Base-by-base conservation (phyloP, 2,113 vertebrate genomes). In the Pachypanchax playfairii region DNA sequence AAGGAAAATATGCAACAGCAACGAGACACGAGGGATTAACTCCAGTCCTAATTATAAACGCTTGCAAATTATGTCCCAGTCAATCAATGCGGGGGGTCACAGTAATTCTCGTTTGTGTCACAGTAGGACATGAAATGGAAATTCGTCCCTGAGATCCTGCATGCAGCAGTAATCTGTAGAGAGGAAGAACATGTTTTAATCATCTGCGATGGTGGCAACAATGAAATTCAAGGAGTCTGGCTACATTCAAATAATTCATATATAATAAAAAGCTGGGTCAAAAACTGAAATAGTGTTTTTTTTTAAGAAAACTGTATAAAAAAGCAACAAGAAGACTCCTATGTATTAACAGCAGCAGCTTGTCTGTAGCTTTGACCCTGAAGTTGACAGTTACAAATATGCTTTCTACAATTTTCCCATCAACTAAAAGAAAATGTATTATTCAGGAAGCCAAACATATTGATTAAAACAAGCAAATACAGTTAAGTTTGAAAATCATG, bases 51-150 rank as follows among this genome's bases (percentile, higher is more conserved):
- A 91, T 89, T 91, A 87, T 4, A 52, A 58, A 73, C 10, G 67
- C 67, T 36, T 67, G 73, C 60, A 84, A 80, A 87, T 78, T 61
- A 89, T 85, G 86, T 82, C 65, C 56, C 58, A 65, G 72, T 58
- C 78, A 89, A 91, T 88, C 86, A 80, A 81, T 88, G 76, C 13
- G 77, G 69, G 76, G 87, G 85, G 88, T 89, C 84, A 83, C 59
- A 70, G 68, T 84, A 76, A 89, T 86, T 86, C 81, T 51, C 28
- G 26, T 73, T 59, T 47, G 59, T 79, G 68, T 69, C 83, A 80
- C 55, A 58, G 65, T 29, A 11, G 74, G 84, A 86, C 67, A 51
- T 68, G 48, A 66, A 78, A 75, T 76, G 71, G 55, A 83, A 90
- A 89, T 84, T 75, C 60, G 72, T 82, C 59, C 33, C 61, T 57